Evolutionary conservation across 35 echinoderm and acorn worm genomes (phyloP).

Genomic region (Strongylocentrotus purpuratus): DNA sequence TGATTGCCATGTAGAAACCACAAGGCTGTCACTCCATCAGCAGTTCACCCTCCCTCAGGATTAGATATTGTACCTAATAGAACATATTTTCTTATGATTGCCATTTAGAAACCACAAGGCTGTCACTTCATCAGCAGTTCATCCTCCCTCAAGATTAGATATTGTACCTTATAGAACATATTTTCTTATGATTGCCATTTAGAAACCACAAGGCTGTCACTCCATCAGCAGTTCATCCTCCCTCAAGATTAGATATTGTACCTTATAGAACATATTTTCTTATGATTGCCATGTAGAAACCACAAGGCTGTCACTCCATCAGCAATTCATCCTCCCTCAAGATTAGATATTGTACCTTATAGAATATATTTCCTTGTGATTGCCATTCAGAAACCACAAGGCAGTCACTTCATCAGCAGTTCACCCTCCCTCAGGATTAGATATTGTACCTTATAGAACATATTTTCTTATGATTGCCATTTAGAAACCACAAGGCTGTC

Average conservation of each 20-base stretch:
- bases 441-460: too few relatives aligned
- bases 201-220: slow-evolving; percentile 61
- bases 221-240: slow-evolving; percentile 72
- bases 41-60: slow-evolving; percentile 71
- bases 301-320: slow-evolving; percentile 62
- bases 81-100: not conserved
- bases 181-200: not conserved
- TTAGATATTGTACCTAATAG: not conserved
- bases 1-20: slow-evolving; percentile 54
- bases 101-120: slow-evolving; percentile 63
- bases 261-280: not conserved
- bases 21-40: slow-evolving; percentile 62
- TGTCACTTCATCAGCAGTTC: slow-evolving; percentile 62
- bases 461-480: slow-evolving; percentile 1
- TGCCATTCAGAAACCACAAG: slow-evolving; percentile 64
- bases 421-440: slow-evolving; percentile 73
- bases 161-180: too few relatives aligned
- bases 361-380: not conserved
- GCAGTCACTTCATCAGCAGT: slow-evolving; percentile 58
- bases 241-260: too few relatives aligned
- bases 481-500: slow-evolving; percentile 60
- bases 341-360: too few relatives aligned
- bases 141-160: slow-evolving; percentile 73
- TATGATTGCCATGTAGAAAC: slow-evolving; percentile 53
- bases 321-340: slow-evolving; percentile 63